Evolutionary conservation across 2,113 vertebrate genomes (phyloP).

Genomic region (Crypturellus undulatus): DNA sequence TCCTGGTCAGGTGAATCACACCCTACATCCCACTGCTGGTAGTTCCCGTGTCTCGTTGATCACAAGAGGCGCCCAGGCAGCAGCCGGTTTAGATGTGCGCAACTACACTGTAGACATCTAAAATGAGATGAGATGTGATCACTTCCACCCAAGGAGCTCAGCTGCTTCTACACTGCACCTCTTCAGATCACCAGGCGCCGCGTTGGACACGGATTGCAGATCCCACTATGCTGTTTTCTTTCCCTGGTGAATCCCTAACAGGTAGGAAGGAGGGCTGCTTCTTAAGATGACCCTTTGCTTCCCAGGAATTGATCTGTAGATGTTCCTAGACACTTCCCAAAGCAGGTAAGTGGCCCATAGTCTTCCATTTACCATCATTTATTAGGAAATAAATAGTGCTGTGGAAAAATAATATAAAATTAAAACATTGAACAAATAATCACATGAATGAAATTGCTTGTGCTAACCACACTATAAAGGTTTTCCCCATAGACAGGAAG

Average conservation of each 20-base stretch:
- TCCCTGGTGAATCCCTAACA: background rate
- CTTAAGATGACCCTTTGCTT: background rate
- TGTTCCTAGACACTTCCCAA: background rate
- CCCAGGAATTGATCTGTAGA: background rate
- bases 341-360: background rate
- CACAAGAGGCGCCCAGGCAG: background rate
- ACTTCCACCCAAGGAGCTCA: background rate
- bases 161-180: background rate
- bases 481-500: background rate
- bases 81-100: rapidly evolving
- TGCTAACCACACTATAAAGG: background rate
- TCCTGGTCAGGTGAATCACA: background rate
- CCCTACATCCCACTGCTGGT: background rate
- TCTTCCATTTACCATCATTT: background rate
- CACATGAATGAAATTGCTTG: background rate
- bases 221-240: background rate
- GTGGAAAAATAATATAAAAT: background rate
- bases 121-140: rapidly evolving
- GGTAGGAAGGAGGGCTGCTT: background rate
- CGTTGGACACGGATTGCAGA: background rate
- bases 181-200: background rate
- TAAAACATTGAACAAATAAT: background rate
- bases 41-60: background rate
- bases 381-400: background rate
- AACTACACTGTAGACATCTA: background rate